These are phyloP conservation scores for Pachypeltis micranthus DNA, from an alignment of 1,140 invertebrate species.

Conservation along the genomic window DNA sequence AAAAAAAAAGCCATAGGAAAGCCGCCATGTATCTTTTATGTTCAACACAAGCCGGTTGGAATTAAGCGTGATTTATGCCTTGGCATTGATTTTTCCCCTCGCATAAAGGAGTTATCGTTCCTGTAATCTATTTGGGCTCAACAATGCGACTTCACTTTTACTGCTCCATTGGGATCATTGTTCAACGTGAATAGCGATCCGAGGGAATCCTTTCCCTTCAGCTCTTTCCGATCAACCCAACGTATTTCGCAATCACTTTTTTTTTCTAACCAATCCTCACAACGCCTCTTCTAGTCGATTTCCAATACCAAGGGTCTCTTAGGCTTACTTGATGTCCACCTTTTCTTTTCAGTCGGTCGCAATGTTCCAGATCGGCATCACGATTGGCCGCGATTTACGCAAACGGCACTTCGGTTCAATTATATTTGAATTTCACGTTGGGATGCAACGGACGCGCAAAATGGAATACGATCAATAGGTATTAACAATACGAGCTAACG, in stretches of 20 bases:
- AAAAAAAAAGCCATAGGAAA: background rate
- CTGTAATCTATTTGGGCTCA: slow-evolving; percentile 8
- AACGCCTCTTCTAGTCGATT: background rate
- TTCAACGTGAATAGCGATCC: background rate
- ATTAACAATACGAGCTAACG: no score
- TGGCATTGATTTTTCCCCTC: background rate
- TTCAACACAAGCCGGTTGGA: background rate
- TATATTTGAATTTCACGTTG: no score
- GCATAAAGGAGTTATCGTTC: slow-evolving; percentile 4
- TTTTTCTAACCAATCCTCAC: no score
- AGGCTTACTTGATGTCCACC: background rate
- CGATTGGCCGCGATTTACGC: no score
- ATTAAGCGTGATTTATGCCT: slow-evolving; percentile 3
- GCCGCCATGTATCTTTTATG: slow-evolving; percentile 2
- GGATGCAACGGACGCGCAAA: no score
- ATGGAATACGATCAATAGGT: no score
- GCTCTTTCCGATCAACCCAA: no score
- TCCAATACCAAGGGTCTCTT: background rate
- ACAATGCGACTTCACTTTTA: slow-evolving; percentile 9
- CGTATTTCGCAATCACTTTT: no score
- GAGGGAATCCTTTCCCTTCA: no score
- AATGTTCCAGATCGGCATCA: no score
- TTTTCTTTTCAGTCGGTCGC: no score
- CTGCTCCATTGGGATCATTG: slow-evolving; percentile 9
- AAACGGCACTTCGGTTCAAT: no score